phyloP scores from a whole-genome alignment of 1,140 invertebrate species.

The Drosophila ercepeae region DNA sequence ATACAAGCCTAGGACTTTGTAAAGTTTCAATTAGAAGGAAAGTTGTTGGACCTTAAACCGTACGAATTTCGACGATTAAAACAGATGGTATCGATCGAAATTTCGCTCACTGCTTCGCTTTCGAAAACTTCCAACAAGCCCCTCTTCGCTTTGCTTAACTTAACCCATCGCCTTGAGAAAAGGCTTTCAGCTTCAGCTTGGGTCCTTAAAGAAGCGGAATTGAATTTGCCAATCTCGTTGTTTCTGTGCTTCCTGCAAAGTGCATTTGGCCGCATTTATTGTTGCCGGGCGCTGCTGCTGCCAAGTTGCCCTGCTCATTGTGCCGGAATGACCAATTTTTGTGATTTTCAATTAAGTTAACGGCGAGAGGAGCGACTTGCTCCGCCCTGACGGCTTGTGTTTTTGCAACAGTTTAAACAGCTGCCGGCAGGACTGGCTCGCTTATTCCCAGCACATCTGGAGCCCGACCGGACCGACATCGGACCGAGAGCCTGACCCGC shows the following conservation, averaged over 20 bases:
- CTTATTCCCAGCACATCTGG: slow-evolving; percentile 26
- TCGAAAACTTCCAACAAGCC: too few species aligned
- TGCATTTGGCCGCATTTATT: slow-evolving; percentile 64
- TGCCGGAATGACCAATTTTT: slow-evolving; percentile 80
- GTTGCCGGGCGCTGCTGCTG: slow-evolving; percentile 31
- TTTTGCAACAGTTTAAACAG: slow-evolving; percentile 67
- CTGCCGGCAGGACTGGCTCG: slow-evolving; percentile 53
- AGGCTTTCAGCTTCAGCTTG: slow-evolving; percentile 39
- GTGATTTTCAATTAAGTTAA: slow-evolving; percentile 82
- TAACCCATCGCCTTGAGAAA: slow-evolving; percentile 24
- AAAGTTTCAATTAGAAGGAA: too few species aligned
- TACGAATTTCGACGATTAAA: too few species aligned
- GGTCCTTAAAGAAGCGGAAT: slow-evolving; percentile 51
- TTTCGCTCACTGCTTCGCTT: neutral
- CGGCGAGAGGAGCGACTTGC: slow-evolving; percentile 26
- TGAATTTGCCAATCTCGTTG: slow-evolving; percentile 50
- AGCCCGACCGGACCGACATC: neutral
- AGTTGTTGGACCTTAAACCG: too few species aligned
- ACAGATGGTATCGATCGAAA: neutral
- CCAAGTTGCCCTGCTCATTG: slow-evolving; percentile 71
- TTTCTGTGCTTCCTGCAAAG: slow-evolving; percentile 41
- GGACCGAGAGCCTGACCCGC: neutral
- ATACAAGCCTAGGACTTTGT: too few species aligned
- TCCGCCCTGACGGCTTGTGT: slow-evolving; percentile 39
- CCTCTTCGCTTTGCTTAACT: slow-evolving; percentile 35